Evolutionary conservation across 2,888 invertebrate species (phyloP).

Genomic region (Epistrophe grossulariae): DNA sequence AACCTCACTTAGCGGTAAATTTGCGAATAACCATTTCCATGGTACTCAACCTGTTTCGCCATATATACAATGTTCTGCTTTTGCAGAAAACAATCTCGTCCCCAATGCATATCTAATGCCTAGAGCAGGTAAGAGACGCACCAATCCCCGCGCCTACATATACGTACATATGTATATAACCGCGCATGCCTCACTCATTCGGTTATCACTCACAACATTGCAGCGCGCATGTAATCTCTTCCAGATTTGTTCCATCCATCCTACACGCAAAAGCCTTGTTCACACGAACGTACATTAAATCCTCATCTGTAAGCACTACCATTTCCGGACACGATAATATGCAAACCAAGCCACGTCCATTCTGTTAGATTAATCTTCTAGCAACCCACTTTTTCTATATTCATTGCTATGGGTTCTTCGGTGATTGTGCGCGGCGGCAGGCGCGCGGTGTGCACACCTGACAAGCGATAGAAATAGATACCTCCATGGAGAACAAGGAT

Average conservation of each 20-base stretch:
- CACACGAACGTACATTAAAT: slow-evolving; percentile 73
- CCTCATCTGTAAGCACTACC: slow-evolving; percentile 71
- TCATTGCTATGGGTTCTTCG: background rate
- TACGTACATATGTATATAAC: background rate
- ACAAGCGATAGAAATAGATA: slow-evolving; percentile 66
- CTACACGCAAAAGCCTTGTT: slow-evolving; percentile 73
- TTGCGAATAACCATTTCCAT: slow-evolving; percentile 49
- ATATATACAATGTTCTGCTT: slow-evolving; percentile 33
- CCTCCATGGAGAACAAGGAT: slow-evolving; percentile 68
- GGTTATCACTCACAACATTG: slow-evolving; percentile 71
- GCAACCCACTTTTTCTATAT: slow-evolving; percentile 68
- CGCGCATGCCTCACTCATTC: slow-evolving; percentile 48
- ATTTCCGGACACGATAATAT: slow-evolving; percentile 74
- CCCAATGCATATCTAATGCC: slow-evolving; percentile 57
- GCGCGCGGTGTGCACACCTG: slow-evolving; percentile 36
- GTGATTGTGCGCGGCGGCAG: background rate
- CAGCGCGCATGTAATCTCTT: slow-evolving; percentile 66
- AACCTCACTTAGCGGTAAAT: slow-evolving; percentile 65
- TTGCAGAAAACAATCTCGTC: slow-evolving; percentile 46
- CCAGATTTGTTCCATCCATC: slow-evolving; percentile 65
- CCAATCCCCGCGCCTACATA: background rate
- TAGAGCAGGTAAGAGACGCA: background rate
- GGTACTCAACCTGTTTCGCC: slow-evolving; percentile 55
- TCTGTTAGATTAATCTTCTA: slow-evolving; percentile 69
- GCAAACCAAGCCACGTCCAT: slow-evolving; percentile 61